A percentile compares a stretch with the other conserved stretches of the same genome.
Conservation (phyloP, 2,797 vertebrate species). For the Myotis daubentonii region DNA sequence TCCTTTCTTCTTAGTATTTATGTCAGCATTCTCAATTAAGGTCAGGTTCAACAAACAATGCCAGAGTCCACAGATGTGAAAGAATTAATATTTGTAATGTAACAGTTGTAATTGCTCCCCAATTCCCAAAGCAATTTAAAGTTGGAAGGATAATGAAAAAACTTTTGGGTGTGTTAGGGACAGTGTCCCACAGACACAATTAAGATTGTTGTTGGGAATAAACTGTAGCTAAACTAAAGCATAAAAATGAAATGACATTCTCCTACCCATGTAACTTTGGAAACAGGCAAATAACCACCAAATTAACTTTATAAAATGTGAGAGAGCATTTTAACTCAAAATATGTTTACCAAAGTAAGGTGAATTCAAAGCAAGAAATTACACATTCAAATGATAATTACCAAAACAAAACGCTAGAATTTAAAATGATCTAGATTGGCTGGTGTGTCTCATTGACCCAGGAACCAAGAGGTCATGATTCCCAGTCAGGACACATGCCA, state of each 20-base stretch:
- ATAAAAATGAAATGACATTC: not conserved
- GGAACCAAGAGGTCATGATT: too few relatives aligned
- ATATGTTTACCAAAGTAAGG: conserved; percentile 2
- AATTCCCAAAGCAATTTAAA: conserved; percentile 76
- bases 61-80: conserved; percentile 1
- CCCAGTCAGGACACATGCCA: too few relatives aligned
- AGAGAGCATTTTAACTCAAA: conserved; percentile 19
- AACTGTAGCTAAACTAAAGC: not conserved
- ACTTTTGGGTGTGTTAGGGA: not conserved
- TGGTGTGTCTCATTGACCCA: too few relatives aligned
- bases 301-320: not conserved
- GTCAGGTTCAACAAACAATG: conserved; percentile 20
- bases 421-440: not conserved
- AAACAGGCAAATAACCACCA: not conserved
- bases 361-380: not conserved
- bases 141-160: conserved; percentile 20
- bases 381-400: not conserved
- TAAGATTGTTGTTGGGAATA: not conserved
- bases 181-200: conserved; percentile 41
- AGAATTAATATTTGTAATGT: conserved; percentile 59
- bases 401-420: not conserved
- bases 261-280: not conserved
- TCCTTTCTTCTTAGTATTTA: not conserved
- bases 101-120: conserved; percentile 61
- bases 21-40: conserved; percentile 40